Conservation (phyloP, 2,888 invertebrate species). For the Ophion ellenae region DNA sequence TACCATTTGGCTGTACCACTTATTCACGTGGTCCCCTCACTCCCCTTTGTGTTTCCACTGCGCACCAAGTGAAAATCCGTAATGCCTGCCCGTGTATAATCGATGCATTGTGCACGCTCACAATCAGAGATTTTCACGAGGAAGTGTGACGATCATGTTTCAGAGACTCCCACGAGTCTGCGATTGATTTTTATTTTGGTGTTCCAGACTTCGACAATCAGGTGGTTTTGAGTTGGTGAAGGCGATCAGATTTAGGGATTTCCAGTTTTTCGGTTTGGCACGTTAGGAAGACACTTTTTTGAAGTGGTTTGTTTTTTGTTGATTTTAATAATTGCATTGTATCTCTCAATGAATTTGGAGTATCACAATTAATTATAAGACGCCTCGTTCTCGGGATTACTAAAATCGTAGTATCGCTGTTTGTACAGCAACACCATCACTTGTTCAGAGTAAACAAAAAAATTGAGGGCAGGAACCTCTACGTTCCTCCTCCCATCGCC, state of each 20-base stretch:
- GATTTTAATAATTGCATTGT: too few relatives aligned
- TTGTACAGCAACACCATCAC: too few relatives aligned
- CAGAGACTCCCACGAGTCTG: constrained; percentile 14
- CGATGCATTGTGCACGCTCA: constrained; percentile 8
- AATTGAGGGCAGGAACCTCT: too few relatives aligned
- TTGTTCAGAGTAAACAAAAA: too few relatives aligned
- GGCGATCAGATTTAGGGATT: background rate
- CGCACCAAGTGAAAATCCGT: background rate
- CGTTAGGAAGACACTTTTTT: too few relatives aligned
- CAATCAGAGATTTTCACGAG: background rate
- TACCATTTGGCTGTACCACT: constrained; percentile 11
- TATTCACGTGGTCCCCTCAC: background rate
- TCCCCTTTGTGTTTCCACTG: background rate
- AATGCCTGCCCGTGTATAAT: background rate
- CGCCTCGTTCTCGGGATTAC: too few relatives aligned
- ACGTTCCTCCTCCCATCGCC: too few relatives aligned
- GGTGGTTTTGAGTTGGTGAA: background rate
- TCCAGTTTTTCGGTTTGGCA: too few relatives aligned
- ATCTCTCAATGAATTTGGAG: too few relatives aligned
- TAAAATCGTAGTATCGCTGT: too few relatives aligned
- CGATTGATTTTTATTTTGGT: background rate
- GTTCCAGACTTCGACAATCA: background rate
- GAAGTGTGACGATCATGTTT: background rate
- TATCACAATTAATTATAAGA: too few relatives aligned
- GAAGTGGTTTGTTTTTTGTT: too few relatives aligned